These are phyloP conservation scores for Phlogophora meticulosa DNA, from an alignment of 2,888 invertebrate species.

Conservation along the genomic window DNA sequence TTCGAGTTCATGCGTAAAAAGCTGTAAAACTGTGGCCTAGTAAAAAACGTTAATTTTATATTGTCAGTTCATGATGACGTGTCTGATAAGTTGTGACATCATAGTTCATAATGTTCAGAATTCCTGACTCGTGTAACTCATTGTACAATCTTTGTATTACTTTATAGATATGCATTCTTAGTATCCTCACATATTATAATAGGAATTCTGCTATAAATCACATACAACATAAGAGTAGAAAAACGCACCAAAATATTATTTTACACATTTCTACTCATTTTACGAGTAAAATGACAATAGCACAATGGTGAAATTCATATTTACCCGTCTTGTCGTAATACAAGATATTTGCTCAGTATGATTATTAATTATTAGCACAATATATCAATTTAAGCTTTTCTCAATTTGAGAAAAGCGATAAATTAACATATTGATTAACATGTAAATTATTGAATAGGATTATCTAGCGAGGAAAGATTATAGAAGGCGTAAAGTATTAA, in stretches of 20 bases:
- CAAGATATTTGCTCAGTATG: constrained; percentile 27
- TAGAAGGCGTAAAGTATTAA: constrained; percentile 57
- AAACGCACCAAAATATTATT: constrained; percentile 41
- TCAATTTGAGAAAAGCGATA: constrained; percentile 63
- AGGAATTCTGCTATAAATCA: constrained; percentile 65
- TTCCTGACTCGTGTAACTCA: constrained; percentile 63
- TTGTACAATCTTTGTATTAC: constrained; percentile 67
- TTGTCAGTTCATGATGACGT: constrained; percentile 50
- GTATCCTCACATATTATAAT: constrained; percentile 59
- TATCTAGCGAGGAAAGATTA: constrained; percentile 59
- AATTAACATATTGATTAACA: constrained; percentile 56
- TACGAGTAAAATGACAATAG: constrained; percentile 45
- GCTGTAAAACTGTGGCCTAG: constrained; percentile 45
- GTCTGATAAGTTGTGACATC: constrained; percentile 14
- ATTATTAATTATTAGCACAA: constrained; percentile 46
- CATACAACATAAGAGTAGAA: constrained; percentile 28
- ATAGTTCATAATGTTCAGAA: constrained; percentile 48
- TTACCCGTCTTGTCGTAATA: constrained; percentile 36
- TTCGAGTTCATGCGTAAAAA: constrained; percentile 66
- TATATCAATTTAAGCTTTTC: constrained; percentile 60
- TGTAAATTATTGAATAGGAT: constrained; percentile 49
- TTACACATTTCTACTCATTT: constrained; percentile 44
- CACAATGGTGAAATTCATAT: constrained; percentile 38
- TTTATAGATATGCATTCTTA: constrained; percentile 70
- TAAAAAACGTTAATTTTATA: constrained; percentile 44